A percentile compares a stretch with the other conserved stretches of the same genome.
Evolutionary conservation across 2,797 vertebrate species (phyloP).

Genomic region (Sciaenops ocellatus): DNA sequence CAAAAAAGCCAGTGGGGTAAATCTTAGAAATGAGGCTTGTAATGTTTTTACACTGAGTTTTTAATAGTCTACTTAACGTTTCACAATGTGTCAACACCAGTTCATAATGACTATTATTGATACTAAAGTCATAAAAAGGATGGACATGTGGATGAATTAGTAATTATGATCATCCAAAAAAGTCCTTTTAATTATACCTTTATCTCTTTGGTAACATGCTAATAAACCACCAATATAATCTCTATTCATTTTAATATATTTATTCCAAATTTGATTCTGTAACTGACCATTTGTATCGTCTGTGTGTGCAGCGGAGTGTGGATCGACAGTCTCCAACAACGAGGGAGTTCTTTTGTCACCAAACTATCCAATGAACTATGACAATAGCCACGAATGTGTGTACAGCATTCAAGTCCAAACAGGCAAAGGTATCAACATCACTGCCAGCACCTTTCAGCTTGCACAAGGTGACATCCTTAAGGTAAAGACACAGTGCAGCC

Average conservation of each 20-base stretch:
- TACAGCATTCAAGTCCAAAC: slow-evolving; percentile 97
- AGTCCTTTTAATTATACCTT: slow-evolving; percentile 29
- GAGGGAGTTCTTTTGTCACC: slow-evolving; percentile 95
- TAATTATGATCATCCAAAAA: slow-evolving; percentile 38
- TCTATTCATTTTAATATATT: slow-evolving; percentile 8
- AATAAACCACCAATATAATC: slow-evolving; percentile 25
- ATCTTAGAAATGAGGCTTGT: slow-evolving; percentile 30
- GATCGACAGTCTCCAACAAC: slow-evolving; percentile 92
- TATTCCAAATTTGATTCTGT: slow-evolving; percentile 26
- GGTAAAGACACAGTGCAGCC: slow-evolving; percentile 81
- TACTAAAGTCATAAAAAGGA: slow-evolving; percentile 36
- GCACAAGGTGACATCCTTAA: slow-evolving; percentile 96
- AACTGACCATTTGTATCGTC: slow-evolving; percentile 45
- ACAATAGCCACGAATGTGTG: slow-evolving; percentile 98
- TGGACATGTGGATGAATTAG: slow-evolving; percentile 8
- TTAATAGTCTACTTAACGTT: slow-evolving; percentile 33
- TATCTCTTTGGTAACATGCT: slow-evolving; percentile 28
- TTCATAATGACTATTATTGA: slow-evolving; percentile 42
- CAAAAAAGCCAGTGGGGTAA: slow-evolving; percentile 2
- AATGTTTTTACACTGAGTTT: slow-evolving; percentile 32
- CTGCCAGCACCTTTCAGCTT: slow-evolving; percentile 93
- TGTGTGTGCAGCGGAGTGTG: slow-evolving; percentile 92
- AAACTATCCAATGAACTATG: slow-evolving; percentile 96
- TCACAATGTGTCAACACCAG: slow-evolving; percentile 39
- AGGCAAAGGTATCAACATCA: slow-evolving; percentile 97